These are phyloP conservation scores for Balanococcus diminutus DNA, from an alignment of 2,888 invertebrate species.

Conservation along the genomic window DNA sequence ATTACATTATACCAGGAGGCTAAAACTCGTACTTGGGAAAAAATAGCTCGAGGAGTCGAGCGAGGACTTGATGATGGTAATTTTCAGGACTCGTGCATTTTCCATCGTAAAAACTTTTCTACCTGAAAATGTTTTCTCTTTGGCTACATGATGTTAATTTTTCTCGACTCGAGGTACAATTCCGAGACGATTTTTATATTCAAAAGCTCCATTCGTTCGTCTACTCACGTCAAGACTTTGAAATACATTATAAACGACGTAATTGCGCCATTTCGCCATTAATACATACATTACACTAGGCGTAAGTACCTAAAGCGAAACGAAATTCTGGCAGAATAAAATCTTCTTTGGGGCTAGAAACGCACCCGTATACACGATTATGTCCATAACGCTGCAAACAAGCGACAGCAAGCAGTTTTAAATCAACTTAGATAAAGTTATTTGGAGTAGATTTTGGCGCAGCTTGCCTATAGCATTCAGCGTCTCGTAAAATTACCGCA, in stretches of 20 bases:
- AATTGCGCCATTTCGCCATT: neutral
- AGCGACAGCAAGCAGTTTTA: neutral
- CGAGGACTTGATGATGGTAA: neutral
- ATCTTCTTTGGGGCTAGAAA: neutral
- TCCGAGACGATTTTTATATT: too few species aligned
- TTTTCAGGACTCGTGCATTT: neutral
- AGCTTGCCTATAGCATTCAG: slow-evolving; percentile 28
- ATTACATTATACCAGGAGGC: neutral
- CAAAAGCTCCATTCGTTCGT: too few species aligned
- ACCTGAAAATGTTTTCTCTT: neutral
- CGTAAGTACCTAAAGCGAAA: neutral
- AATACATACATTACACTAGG: neutral
- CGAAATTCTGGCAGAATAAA: neutral
- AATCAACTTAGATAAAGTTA: slow-evolving; percentile 28
- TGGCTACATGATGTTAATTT: too few species aligned
- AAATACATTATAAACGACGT: neutral
- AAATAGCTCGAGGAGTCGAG: neutral
- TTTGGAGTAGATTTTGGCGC: slow-evolving; percentile 33
- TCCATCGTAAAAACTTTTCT: neutral
- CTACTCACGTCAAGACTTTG: too few species aligned
- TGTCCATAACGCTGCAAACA: neutral
- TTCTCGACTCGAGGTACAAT: too few species aligned
- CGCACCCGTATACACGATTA: neutral
- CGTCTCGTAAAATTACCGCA: slow-evolving; percentile 37
- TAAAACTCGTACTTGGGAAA: neutral